A percentile compares a stretch with the other conserved stretches of the same genome.
Conservation (phyloP, 2,888 invertebrate species). For the Cosmia trapezina region DNA sequence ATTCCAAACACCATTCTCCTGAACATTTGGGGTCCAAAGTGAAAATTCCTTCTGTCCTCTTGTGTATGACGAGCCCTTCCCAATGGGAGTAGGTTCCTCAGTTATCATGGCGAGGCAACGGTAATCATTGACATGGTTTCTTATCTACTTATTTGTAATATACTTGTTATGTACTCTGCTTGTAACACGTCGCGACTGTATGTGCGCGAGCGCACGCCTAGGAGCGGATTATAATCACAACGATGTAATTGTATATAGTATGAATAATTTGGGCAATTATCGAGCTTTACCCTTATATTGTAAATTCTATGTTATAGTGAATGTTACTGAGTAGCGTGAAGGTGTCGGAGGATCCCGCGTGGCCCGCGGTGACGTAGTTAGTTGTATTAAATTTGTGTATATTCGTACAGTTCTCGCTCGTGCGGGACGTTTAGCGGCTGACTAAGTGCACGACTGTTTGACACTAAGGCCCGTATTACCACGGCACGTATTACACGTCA, state of each 20-base stretch:
- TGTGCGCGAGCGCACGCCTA: neutral
- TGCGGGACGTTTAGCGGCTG: neutral
- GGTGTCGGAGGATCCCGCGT: neutral
- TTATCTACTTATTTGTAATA: conserved; percentile 33
- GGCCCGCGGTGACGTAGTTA: conserved; percentile 16
- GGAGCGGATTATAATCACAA: conserved; percentile 37
- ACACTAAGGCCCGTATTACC: no score
- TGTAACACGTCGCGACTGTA: neutral
- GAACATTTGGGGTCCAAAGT: conserved; percentile 60
- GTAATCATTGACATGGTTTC: conserved; percentile 35
- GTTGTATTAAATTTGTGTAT: conserved; percentile 28
- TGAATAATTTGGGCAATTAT: conserved; percentile 65
- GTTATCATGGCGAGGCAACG: conserved; percentile 17
- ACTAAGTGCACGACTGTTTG: neutral
- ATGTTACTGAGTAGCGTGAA: conserved; percentile 32
- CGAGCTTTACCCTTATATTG: conserved; percentile 63
- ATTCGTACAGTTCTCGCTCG: conserved; percentile 4
- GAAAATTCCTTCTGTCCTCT: conserved; percentile 55
- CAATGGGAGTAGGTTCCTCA: conserved; percentile 1
- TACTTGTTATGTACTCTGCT: conserved; percentile 32
- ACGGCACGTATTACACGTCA: no score
- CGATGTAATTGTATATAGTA: conserved; percentile 57
- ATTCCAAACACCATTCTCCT: conserved; percentile 42
- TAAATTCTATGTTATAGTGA: conserved; percentile 57
- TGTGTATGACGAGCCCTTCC: conserved; percentile 38